phyloP scores from a whole-genome alignment of 1,140 invertebrate genomes.

The Steinernema feltiae region DNA sequence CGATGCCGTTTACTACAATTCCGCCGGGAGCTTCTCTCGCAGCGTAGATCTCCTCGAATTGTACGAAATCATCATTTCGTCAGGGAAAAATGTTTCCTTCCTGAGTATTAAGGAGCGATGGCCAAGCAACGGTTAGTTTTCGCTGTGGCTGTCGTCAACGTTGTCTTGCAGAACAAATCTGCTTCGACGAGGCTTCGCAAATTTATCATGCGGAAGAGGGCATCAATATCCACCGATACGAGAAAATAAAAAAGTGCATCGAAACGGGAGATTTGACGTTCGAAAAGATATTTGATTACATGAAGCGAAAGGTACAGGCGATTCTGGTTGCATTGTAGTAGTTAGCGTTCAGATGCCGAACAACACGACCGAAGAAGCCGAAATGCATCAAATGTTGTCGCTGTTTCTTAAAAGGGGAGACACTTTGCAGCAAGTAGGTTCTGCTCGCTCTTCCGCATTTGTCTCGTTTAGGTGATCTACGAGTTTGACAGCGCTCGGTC shows the following conservation, averaged over 20 bases:
- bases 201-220: background rate
- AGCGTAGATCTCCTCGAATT: background rate
- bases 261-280: background rate
- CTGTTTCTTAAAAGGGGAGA: background rate
- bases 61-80: background rate
- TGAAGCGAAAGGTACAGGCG: background rate
- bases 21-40: background rate
- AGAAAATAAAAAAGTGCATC: background rate
- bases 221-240: slow-evolving; percentile 3
- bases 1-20: background rate
- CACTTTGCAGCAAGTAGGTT: background rate
- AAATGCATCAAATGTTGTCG: background rate
- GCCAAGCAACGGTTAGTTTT: background rate
- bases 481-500: background rate
- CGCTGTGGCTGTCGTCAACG: background rate
- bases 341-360: slow-evolving; percentile 1
- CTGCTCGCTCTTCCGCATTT: background rate
- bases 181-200: background rate
- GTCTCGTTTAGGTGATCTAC: background rate
- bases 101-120: background rate
- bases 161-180: background rate
- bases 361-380: slow-evolving; percentile 8
- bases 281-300: background rate
- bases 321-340: too few relatives aligned
- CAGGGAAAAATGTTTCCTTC: background rate